Evolutionary conservation across 2,797 vertebrate genomes (phyloP).

Genomic region (Tarsius wallacei): DNA sequence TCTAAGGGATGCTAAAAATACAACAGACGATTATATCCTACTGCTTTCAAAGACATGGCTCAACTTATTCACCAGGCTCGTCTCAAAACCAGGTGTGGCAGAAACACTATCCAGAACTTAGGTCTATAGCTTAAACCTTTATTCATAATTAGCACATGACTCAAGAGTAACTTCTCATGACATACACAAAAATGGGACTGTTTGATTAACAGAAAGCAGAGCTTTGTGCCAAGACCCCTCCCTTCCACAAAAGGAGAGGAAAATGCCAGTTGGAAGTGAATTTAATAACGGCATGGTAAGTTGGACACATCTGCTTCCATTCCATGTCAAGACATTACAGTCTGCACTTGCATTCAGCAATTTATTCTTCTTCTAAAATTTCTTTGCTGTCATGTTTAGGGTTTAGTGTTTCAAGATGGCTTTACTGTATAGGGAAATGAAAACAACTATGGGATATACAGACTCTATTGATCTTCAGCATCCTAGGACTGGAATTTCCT

Average conservation of each 20-base stretch:
- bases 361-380: slow-evolving; percentile 82
- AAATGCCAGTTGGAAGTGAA: slow-evolving; percentile 76
- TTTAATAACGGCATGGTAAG: slow-evolving; percentile 77
- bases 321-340: slow-evolving; percentile 82
- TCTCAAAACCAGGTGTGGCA: slow-evolving; percentile 54
- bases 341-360: slow-evolving; percentile 74
- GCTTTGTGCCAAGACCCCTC: slow-evolving; percentile 65
- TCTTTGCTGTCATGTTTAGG: slow-evolving; percentile 85
- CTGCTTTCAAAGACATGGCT: slow-evolving; percentile 24
- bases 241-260: slow-evolving; percentile 65
- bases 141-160: slow-evolving; percentile 48
- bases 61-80: neutral
- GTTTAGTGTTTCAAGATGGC: slow-evolving; percentile 85
- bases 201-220: slow-evolving; percentile 58
- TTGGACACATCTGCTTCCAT: slow-evolving; percentile 79
- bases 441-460: slow-evolving; percentile 63
- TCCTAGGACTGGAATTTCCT: slow-evolving; percentile 65
- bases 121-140: slow-evolving; percentile 41
- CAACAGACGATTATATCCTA: slow-evolving; percentile 12
- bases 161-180: slow-evolving; percentile 31
- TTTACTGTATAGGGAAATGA: slow-evolving; percentile 78
- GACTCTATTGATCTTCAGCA: slow-evolving; percentile 66
- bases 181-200: slow-evolving; percentile 29
- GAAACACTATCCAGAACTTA: slow-evolving; percentile 44
- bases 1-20: slow-evolving; percentile 1